These are phyloP conservation scores for Halcyon smyrnensis DNA, from an alignment of 2,797 vertebrate genomes.

Conservation along the genomic window DNA sequence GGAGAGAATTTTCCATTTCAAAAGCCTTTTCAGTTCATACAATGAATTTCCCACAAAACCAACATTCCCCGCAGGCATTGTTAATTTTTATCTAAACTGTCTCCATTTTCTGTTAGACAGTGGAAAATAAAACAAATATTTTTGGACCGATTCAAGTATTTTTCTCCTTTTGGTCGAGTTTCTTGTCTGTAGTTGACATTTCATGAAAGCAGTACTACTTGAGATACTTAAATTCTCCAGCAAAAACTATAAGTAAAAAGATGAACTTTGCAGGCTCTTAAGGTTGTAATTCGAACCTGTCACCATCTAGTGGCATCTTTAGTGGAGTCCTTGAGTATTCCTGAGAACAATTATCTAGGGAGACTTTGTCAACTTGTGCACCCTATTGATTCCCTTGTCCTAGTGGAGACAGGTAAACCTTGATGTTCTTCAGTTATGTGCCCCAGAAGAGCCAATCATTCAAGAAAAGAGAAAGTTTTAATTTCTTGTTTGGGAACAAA, in stretches of 20 bases:
- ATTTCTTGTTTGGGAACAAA: neutral
- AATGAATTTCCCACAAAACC: neutral
- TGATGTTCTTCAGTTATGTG: neutral
- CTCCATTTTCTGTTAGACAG: neutral
- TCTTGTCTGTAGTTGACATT: neutral
- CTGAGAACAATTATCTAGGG: neutral
- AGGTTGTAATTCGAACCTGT: neutral
- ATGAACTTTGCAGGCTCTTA: neutral
- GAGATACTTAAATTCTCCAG: neutral
- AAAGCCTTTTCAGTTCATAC: neutral
- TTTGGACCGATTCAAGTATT: neutral
- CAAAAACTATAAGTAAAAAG: neutral
- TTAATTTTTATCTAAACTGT: neutral
- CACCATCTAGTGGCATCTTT: neutral
- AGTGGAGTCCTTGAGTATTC: neutral
- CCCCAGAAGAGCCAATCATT: neutral
- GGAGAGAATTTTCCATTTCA: neutral
- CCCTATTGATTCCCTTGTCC: neutral
- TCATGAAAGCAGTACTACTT: rapidly evolving
- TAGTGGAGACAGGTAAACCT: neutral
- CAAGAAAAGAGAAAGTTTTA: neutral
- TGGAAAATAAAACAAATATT: neutral
- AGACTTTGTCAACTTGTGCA: neutral
- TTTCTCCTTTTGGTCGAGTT: neutral
- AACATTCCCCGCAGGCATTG: neutral